These are phyloP conservation scores for Tauraco hartlaubi DNA, from an alignment of 2,797 vertebrate species.

Conservation along the genomic window DNA sequence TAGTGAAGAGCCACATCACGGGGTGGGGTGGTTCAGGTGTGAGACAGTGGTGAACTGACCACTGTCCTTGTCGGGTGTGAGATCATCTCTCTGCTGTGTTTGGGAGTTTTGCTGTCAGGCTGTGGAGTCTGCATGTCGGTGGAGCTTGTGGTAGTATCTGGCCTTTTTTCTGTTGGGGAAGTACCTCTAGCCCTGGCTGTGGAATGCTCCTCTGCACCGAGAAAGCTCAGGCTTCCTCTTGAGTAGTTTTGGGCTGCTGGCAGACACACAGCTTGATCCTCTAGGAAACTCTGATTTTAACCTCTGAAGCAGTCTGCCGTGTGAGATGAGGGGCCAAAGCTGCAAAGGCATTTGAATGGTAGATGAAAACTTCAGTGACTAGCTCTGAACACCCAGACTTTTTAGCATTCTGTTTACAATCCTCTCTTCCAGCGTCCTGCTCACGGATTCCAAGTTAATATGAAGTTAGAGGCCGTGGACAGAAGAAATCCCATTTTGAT, in stretches of 20 bases:
- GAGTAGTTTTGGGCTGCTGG: neutral
- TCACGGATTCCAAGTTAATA: slow-evolving; percentile 90
- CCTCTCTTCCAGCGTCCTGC: slow-evolving; percentile 82
- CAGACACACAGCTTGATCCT: neutral
- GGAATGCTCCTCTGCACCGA: neutral
- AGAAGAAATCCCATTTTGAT: slow-evolving; percentile 92
- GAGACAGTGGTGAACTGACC: neutral
- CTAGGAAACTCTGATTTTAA: neutral
- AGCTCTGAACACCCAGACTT: neutral
- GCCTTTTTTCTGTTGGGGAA: neutral
- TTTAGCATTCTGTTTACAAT: neutral
- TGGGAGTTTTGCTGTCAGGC: neutral
- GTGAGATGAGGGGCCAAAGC: neutral
- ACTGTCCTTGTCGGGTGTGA: neutral
- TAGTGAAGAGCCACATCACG: neutral
- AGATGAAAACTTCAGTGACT: neutral
- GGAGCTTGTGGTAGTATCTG: neutral
- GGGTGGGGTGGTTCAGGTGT: neutral
- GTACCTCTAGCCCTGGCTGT: neutral
- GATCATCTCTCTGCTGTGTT: neutral
- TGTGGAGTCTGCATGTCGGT: accelerated
- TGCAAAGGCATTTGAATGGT: neutral
- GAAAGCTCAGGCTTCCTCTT: neutral
- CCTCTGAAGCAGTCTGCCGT: neutral
- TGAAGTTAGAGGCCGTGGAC: slow-evolving; percentile 92